Conservation (phyloP, 1,140 invertebrate species). For the Platyscapa corneri region DNA sequence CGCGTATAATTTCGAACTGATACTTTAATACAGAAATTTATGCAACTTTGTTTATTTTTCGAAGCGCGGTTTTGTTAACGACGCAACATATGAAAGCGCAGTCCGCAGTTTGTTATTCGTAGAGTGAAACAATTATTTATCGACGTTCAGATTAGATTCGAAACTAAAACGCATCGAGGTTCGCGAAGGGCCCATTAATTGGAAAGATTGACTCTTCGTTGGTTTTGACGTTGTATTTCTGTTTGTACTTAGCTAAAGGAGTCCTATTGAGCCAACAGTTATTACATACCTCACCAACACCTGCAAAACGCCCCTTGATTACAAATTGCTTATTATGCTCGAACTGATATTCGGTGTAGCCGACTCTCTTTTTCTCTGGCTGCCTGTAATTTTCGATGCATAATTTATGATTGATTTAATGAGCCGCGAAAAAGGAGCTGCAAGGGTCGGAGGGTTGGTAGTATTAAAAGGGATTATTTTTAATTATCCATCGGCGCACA, state of each 20-base stretch:
- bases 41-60: not conserved
- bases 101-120: not conserved
- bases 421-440: constrained; percentile 72
- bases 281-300: constrained; percentile 70
- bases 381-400: constrained; percentile 74
- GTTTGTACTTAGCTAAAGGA: constrained; percentile 20
- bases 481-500: constrained; percentile 69
- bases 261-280: constrained; percentile 54
- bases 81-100: not conserved
- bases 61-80: not conserved
- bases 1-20: not conserved
- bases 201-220: constrained; percentile 11
- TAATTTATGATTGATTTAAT: constrained; percentile 75
- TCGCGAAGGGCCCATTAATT: not conserved
- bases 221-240: not conserved
- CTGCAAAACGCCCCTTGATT: constrained; percentile 70
- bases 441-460: constrained; percentile 58
- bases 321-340: constrained; percentile 74
- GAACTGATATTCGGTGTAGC: constrained; percentile 68
- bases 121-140: constrained; percentile 11
- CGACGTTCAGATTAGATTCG: constrained; percentile 7
- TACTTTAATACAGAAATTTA: not conserved
- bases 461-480: constrained; percentile 73
- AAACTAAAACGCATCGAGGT: constrained; percentile 1
- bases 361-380: constrained; percentile 51